phyloP scores from a whole-genome alignment of 2,113 vertebrate species.

The Amphiprion percula region DNA sequence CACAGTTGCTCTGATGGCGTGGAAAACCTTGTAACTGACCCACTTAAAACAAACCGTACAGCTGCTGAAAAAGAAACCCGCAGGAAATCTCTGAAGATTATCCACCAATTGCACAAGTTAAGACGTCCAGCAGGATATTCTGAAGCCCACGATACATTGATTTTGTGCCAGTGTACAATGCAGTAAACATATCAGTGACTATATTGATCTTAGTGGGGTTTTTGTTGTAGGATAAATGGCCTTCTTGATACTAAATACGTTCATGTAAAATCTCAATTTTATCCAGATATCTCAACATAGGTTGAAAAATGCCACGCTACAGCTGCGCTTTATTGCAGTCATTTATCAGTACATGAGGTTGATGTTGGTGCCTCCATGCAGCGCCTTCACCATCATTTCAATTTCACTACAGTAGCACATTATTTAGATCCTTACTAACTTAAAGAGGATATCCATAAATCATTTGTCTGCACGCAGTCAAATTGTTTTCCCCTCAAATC shows the following conservation, averaged over 20 bases:
- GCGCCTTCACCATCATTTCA: constrained; percentile 47
- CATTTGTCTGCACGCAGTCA: constrained; percentile 18
- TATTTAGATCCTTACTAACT: constrained; percentile 49
- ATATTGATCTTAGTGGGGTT: constrained; percentile 48
- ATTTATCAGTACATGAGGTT: constrained; percentile 54
- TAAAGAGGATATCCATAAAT: constrained; percentile 53
- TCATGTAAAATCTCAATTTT: constrained; percentile 32
- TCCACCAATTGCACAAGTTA: constrained; percentile 59
- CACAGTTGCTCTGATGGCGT: constrained; percentile 43
- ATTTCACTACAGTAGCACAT: constrained; percentile 40
- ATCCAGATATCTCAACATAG: constrained; percentile 22
- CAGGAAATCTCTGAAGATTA: constrained; percentile 69
- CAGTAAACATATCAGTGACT: constrained; percentile 43
- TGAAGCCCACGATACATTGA: constrained; percentile 53
- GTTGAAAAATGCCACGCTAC: constrained; percentile 28
- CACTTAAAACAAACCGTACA: constrained; percentile 44
- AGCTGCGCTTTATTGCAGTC: constrained; percentile 56
- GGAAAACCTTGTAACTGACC: constrained; percentile 53
- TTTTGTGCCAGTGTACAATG: constrained; percentile 54
- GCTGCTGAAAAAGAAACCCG: constrained; percentile 45
- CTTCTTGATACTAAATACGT: constrained; percentile 29
- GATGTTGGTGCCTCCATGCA: constrained; percentile 33
- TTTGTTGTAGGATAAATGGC: constrained; percentile 46
- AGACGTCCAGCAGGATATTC: constrained; percentile 56
- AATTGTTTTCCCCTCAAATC: constrained; percentile 17